These are phyloP conservation scores for Oryzias sinensis DNA, from an alignment of 2,797 vertebrate genomes.

Conservation along the genomic window DNA sequence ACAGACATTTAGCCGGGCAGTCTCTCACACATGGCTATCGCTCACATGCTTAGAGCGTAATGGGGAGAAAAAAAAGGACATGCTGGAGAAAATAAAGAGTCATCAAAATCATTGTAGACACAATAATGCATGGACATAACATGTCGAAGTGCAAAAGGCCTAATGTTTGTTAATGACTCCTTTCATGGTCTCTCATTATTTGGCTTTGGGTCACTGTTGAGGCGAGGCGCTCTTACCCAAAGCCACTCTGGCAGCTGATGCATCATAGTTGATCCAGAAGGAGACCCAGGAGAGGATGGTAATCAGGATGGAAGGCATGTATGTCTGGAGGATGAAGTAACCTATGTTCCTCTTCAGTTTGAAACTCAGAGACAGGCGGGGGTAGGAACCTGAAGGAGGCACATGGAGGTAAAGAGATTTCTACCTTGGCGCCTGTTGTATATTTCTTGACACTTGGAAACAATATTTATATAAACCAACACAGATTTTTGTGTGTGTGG, in stretches of 20 bases:
- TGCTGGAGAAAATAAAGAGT: slow-evolving; percentile 34
- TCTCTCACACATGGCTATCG: slow-evolving; percentile 65
- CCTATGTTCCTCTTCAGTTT: slow-evolving; percentile 99
- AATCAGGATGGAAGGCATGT: slow-evolving; percentile 99
- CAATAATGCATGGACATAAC: slow-evolving; percentile 21
- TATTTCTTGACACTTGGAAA: slow-evolving; percentile 25
- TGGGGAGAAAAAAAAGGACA: slow-evolving; percentile 35
- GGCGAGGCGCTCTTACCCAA: slow-evolving; percentile 84
- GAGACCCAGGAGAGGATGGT: slow-evolving; percentile 99
- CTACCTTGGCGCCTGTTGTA: slow-evolving; percentile 40
- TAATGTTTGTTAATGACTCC: slow-evolving; percentile 34
- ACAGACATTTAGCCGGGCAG: slow-evolving; percentile 68
- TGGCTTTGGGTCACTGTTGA: slow-evolving; percentile 50
- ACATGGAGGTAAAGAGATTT: slow-evolving; percentile 52
- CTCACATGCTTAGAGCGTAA: slow-evolving; percentile 65
- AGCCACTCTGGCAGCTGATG: slow-evolving; percentile 97
- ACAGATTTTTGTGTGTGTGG: neutral
- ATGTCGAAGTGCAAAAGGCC: slow-evolving; percentile 12
- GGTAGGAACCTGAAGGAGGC: slow-evolving; percentile 88
- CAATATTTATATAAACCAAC: neutral
- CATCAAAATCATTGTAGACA: slow-evolving; percentile 30
- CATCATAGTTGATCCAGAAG: slow-evolving; percentile 98
- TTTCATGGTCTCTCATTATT: slow-evolving; percentile 51
- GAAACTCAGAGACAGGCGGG: slow-evolving; percentile 97
- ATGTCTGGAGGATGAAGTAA: slow-evolving; percentile 99